Base-by-base conservation (phyloP, 1,140 invertebrate species). In the Ostrea edulis region DNA sequence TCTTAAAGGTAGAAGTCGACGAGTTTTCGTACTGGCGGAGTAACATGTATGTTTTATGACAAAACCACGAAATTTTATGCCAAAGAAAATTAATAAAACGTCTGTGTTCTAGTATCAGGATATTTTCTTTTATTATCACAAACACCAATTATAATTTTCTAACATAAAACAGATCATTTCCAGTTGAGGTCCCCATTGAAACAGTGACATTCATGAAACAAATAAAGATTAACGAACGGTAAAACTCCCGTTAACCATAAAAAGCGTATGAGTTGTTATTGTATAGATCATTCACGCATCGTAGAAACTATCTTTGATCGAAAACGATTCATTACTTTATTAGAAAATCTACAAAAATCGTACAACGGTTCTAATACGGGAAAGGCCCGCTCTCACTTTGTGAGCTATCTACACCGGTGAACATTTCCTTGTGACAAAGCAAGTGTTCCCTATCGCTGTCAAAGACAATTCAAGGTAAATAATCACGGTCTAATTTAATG, bases 301-400 rank as follows among this genome's bases (percentile, higher is more conserved):
- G 29, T 71, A 17, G 25, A 12, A 29, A 71, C 8, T 25, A 29
- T 71, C 68, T 71, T 71, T 71, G 68, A 71, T 71, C 68, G 68
- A 71, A 71, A 71, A 71, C 68, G 68, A 71, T 71, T 71, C 68
- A 71, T 14, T 12, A 29, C 25, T 71, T 71, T 71, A 71, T 71
- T 71, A 71, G 68, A 62, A 71, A 71, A 14, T 35, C 0, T 71
- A 71, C 25, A 71, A 71, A 71, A 71, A 35, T 71, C 68, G 68
- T 71, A 71, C 8, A 71, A 29, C 29, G 25, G 68, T 71, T 29
- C 68, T 25, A 71, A 25, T 29, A 29, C 2, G 68, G 8, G 68
- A 11, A 14, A 9, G 25, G 29, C 5, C 8, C 25, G 25, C 8
- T 12, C 35, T 14, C 12, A 35, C 3, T 25, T 29, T 11, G 11